A percentile compares a stretch with the other conserved stretches of the same genome.
These are phyloP conservation scores for Isichthys henryi DNA, from an alignment of 2,113 vertebrate genomes.

Conservation along the genomic window DNA sequence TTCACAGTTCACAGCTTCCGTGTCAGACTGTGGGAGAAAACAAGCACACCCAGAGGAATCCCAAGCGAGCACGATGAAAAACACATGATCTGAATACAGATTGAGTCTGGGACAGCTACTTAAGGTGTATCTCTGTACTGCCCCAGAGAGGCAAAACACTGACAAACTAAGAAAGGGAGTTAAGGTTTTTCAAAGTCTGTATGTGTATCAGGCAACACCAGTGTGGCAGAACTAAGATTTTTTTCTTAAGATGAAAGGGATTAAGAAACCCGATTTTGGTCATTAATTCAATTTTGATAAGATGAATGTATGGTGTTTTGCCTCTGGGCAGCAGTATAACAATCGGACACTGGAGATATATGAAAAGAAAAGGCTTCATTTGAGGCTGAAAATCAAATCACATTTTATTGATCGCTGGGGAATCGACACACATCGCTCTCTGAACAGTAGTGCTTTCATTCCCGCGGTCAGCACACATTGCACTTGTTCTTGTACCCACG, in stretches of 20 bases:
- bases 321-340: background rate
- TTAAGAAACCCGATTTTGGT: background rate
- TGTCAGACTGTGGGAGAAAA: background rate
- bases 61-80: background rate
- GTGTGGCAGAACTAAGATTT: background rate
- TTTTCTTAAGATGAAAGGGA: background rate
- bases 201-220: background rate
- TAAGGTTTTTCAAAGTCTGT: background rate
- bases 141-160: background rate
- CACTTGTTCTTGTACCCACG: slow-evolving; percentile 22
- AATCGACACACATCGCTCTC: slow-evolving; percentile 57
- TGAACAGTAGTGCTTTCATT: slow-evolving; percentile 49
- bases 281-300: background rate
- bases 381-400: slow-evolving; percentile 44
- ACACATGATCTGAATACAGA: background rate
- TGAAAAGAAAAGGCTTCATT: background rate
- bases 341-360: background rate
- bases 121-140: background rate
- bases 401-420: slow-evolving; percentile 67
- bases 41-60: background rate
- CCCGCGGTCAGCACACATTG: slow-evolving; percentile 21
- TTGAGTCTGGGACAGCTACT: background rate
- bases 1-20: background rate
- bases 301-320: background rate
- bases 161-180: background rate